Evolutionary conservation across 2,113 vertebrate genomes (phyloP).

Genomic region (Hystrix brachyura): DNA sequence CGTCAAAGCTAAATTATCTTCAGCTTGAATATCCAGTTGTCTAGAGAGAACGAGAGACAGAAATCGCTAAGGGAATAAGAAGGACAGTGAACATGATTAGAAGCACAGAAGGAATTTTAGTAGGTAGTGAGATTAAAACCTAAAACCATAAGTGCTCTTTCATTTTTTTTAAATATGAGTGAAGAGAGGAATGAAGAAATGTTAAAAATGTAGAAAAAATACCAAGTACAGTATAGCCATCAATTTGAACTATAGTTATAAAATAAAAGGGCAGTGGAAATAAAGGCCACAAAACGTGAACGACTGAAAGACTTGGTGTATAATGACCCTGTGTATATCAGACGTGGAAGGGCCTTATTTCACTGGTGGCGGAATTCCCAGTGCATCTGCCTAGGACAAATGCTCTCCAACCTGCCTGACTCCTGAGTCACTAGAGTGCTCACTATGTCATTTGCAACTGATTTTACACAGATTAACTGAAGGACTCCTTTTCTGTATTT

Average conservation of each 20-base stretch:
- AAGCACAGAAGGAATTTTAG: neutral
- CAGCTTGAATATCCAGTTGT: neutral
- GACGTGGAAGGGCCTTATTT: neutral
- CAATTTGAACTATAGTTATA: neutral
- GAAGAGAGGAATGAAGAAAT: neutral
- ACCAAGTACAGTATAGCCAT: neutral
- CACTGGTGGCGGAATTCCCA: neutral
- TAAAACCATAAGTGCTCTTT: neutral
- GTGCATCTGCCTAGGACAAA: too few relatives aligned
- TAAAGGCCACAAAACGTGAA: neutral
- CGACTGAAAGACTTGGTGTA: accelerated
- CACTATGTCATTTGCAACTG: neutral
- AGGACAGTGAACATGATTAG: neutral
- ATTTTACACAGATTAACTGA: neutral
- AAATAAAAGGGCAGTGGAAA: neutral
- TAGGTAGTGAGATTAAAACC: neutral
- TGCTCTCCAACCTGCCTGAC: neutral
- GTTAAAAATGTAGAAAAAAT: neutral
- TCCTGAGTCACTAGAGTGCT: neutral
- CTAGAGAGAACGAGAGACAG: neutral
- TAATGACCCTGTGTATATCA: neutral
- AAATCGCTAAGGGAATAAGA: neutral
- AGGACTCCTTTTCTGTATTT: neutral
- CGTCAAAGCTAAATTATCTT: too few relatives aligned
- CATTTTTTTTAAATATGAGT: neutral